These are phyloP conservation scores for Helicoverpa armigera DNA, from an alignment of 1,140 invertebrate genomes.

Conservation along the genomic window DNA sequence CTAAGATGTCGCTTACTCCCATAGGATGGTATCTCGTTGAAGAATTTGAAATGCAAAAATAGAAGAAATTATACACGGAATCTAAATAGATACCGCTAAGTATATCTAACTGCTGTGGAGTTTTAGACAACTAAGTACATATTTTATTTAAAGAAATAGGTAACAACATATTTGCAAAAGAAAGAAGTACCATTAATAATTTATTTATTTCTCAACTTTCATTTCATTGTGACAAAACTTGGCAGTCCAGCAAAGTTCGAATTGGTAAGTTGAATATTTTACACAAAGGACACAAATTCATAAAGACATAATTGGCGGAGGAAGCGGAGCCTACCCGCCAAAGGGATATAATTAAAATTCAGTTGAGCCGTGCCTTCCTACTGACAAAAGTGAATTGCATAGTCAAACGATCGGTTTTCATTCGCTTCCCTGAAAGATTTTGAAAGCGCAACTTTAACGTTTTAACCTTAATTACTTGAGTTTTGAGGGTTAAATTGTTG, in stretches of 20 bases:
- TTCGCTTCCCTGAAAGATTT: neutral
- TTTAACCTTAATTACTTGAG: no score
- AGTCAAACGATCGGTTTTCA: conserved; percentile 46
- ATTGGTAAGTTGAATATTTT: conserved; percentile 11
- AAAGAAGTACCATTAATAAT: neutral
- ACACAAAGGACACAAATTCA: conserved; percentile 25
- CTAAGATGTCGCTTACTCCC: neutral
- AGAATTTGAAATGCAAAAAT: no score
- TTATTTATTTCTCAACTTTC: neutral
- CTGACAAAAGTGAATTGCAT: conserved; percentile 65
- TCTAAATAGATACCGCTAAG: no score
- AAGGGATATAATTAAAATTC: conserved; percentile 60
- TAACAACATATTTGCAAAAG: no score
- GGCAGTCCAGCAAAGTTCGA: neutral
- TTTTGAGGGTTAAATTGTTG: no score
- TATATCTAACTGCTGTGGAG: no score
- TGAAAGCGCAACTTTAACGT: no score
- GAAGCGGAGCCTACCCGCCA: conserved; percentile 27
- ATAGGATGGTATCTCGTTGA: no score
- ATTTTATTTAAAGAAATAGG: no score
- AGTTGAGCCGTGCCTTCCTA: conserved; percentile 43
- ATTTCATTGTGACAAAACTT: conserved; percentile 23
- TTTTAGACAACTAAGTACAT: no score
- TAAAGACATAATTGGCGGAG: conserved; percentile 31
- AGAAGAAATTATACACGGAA: no score